Base-by-base conservation (phyloP, 2,888 invertebrate genomes). In the Eueremaeus valkanovi region DNA sequence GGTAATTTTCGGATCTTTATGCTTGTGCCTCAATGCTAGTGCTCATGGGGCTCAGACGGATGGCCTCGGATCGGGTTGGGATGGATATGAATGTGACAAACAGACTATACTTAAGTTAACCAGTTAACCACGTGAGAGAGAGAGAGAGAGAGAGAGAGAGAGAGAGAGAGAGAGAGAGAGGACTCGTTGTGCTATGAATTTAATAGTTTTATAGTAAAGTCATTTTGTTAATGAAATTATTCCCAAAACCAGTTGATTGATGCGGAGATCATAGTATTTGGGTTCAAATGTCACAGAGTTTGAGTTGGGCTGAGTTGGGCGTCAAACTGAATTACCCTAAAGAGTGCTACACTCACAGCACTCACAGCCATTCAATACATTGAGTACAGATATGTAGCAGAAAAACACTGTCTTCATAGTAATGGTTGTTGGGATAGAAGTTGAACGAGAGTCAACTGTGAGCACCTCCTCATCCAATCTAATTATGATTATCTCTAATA, bases 391-490 rank as follows among this genome's bases (percentile, higher is more conserved):
- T 9, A 33, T 33, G 6, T 31, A 31, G 9, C 33, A 63, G 9
- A 1, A 6, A 33, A 31, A 18, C 31, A 33, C 33, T 3, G n/a
- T n/a, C n/a, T n/a, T n/a, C n/a, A n/a, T n/a, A n/a, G n/a, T n/a
- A n/a, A n/a, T n/a, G n/a, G n/a, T n/a, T n/a, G n/a, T n/a, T n/a
- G n/a, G n/a, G n/a, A n/a, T n/a, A n/a, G n/a, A n/a, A n/a, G n/a
- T n/a, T n/a, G n/a, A n/a, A n/a, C n/a, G n/a, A n/a, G 68, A 21
- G 24, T 68, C 36, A 42, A 3, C 21, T 24, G 18, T 55, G 68
- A 63, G 63, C 63, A 63, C 68, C 68, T 36, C 68, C 68, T 42
- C 68, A 42, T 68, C 24, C 68, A 68, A 68, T 68, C 68, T 68
- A 68, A 68, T 68, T 68, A 68, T 68, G 40, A 68, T 68, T 68